These are phyloP conservation scores for Hydropsyche betteni DNA, from an alignment of 2,888 invertebrate species.

Conservation along the genomic window DNA sequence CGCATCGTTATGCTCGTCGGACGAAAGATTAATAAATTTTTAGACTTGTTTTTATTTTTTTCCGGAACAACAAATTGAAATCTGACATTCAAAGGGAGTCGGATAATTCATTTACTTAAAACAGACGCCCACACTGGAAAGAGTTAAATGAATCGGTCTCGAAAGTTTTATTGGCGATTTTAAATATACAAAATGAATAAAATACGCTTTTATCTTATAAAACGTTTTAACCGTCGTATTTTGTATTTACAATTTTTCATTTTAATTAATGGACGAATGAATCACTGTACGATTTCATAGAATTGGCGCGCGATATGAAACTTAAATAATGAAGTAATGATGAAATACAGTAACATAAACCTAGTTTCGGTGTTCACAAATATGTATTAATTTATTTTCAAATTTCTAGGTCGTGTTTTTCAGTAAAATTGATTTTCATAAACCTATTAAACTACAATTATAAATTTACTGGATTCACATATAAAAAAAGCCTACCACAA, in stretches of 20 bases:
- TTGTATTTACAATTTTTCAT: not conserved
- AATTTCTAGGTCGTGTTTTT: too few species aligned
- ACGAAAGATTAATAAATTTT: conserved; percentile 18
- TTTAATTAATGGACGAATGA: too few species aligned
- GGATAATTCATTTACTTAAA: conserved; percentile 9
- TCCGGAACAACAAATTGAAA: not conserved
- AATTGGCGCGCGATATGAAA: too few species aligned
- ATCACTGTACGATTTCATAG: too few species aligned
- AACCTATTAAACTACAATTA: too few species aligned
- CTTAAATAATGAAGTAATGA: too few species aligned
- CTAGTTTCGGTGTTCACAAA: too few species aligned
- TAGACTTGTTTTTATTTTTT: not conserved
- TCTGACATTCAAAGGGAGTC: conserved; percentile 2
- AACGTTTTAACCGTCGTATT: not conserved
- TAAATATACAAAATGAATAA: conserved; percentile 6
- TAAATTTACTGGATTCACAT: too few species aligned
- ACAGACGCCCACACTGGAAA: not conserved
- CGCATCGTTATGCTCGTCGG: not conserved
- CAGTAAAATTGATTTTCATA: too few species aligned
- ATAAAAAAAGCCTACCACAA: not conserved
- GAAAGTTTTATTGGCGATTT: conserved; percentile 1
- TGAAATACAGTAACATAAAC: too few species aligned
- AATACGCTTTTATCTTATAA: conserved; percentile 2
- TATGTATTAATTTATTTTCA: too few species aligned
- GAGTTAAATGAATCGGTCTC: conserved; percentile 7